These are phyloP conservation scores for Notamacropus eugenii DNA, from an alignment of 2,797 vertebrate species.

Conservation along the genomic window DNA sequence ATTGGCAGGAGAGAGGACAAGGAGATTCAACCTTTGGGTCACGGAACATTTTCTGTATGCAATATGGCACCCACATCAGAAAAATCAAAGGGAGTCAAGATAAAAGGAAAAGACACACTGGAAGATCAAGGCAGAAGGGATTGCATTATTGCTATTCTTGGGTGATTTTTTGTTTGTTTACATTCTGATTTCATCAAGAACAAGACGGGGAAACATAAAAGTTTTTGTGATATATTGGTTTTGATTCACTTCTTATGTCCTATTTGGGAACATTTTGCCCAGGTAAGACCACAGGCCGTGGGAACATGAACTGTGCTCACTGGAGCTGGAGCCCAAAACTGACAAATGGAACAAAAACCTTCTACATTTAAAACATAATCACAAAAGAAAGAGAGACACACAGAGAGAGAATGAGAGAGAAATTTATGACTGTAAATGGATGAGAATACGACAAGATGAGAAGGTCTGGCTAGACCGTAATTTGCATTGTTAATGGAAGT, in stretches of 20 bases:
- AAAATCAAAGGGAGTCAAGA: neutral
- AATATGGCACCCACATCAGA: rapidly evolving
- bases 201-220: neutral
- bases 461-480: neutral
- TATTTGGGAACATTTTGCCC: neutral
- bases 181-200: neutral
- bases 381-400: neutral
- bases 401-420: too few species aligned
- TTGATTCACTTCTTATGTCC: neutral
- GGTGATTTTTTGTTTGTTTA: neutral
- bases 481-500: neutral
- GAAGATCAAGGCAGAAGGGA: neutral
- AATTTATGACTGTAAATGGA: neutral
- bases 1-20: neutral
- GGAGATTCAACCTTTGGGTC: neutral
- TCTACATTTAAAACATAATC: neutral
- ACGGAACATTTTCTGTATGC: neutral
- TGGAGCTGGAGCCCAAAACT: neutral
- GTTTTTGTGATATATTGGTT: constrained; percentile 14
- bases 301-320: neutral
- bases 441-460: neutral
- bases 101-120: neutral
- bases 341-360: neutral
- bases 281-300: neutral
- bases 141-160: neutral